Evolutionary conservation across 2,113 vertebrate species (phyloP), one percentile per base, ranked within the genome.

Genomic region (Elephantulus edwardii): DNA sequence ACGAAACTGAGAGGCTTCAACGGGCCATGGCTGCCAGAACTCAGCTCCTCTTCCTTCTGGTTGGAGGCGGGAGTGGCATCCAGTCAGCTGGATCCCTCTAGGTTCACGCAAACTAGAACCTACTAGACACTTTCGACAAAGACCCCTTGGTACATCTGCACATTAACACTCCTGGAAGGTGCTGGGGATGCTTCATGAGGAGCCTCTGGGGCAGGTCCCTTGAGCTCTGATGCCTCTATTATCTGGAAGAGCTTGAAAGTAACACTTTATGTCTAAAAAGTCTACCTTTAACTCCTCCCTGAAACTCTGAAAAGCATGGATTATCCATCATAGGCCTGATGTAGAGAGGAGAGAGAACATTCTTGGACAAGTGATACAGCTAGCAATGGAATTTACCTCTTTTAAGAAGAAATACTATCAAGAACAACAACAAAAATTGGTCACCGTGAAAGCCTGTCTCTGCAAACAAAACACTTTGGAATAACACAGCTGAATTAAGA

Each of bases 351-450:
- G 60, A 58, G 83, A 82, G 72, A 66, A 90, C 93, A 91, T 94
- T 83, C 82, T n/a, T 86, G 86, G 94, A 42, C 76, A 44, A 91
- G 68, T 26, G 4, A 85, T 89, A 88, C 26, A 94, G 87, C 91
- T 83, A 33, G 46, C 88, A 91, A 93, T 82, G 62, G 72, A 85
- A 94, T 92, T 91, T 95, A 95, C 86, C 89, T 95, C 91, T 81
- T 91, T 93, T 90, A 94, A 95, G 86, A 78, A 88, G 54, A 93
- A 81, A 84, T 90, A 88, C 88, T 92, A 62, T 90, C 86, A 88
- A 88, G 20, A n/a, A 70, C 68, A 60, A 62, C 8, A 50, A 50
- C 82, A 81, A 90, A 85, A 93, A 79, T 89, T 71, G 38, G 78
- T 85, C 40, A n/a, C 74, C n/a, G 77, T 88, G 77, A n/a, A 93